Percentiles rank a stretch among this genome's conserved stretches.
Evolutionary conservation across 92 coral and sea anemone species (phyloP).

Genomic region (Scolanthus callimorphus): DNA sequence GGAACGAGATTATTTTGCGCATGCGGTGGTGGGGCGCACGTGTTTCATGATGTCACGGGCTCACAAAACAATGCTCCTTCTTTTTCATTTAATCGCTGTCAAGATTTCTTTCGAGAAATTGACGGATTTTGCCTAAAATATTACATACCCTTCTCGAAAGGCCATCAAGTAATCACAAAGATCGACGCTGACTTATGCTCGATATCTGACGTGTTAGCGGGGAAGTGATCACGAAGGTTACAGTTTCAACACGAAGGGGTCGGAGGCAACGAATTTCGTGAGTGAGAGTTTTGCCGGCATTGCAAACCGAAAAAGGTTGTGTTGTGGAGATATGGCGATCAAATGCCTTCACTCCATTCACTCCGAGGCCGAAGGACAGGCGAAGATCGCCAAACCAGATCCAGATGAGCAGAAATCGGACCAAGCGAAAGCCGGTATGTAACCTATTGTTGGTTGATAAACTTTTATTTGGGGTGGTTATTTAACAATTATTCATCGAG

Average conservation of each 20-base stretch:
- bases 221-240: background rate
- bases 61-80: conserved; percentile 6
- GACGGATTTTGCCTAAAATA: no score
- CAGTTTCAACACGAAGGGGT: conserved; percentile 64
- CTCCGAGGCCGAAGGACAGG: conserved; percentile 44
- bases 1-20: no score
- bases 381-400: conserved; percentile 52
- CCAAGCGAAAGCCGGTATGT: conserved; percentile 35
- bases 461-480: no score
- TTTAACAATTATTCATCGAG: no score
- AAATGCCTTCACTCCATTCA: conserved; percentile 76
- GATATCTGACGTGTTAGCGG: background rate
- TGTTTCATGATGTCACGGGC: conserved; percentile 84
- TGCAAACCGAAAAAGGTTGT: conserved; percentile 63
- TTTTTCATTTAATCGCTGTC: no score
- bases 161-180: no score
- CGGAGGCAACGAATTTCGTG: conserved; percentile 16
- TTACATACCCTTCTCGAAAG: no score
- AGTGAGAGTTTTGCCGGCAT: conserved; percentile 18
- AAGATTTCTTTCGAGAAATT: no score
- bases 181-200: no score
- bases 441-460: no score
- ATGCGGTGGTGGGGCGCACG: no score
- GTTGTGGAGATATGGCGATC: conserved; percentile 90
- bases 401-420: conserved; percentile 50